phyloP scores from a whole-genome alignment of 2,888 invertebrate genomes.

The Ectobius pallidus region DNA sequence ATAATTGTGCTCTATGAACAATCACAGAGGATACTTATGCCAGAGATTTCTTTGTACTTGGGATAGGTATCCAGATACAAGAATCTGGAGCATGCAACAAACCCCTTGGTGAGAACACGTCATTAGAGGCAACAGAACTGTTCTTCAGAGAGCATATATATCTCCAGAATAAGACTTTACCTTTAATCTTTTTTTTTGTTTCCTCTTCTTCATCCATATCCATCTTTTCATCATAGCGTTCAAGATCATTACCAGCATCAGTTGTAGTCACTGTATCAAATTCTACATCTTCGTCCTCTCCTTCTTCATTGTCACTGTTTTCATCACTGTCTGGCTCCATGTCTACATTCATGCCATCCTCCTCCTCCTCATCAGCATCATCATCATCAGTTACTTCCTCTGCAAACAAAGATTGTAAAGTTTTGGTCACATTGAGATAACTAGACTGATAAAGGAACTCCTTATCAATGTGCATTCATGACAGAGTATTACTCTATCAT shows the following conservation, averaged over 20 bases:
- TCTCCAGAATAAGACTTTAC: too few relatives aligned
- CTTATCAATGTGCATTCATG: not conserved
- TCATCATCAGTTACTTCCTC: slow-evolving; percentile 58
- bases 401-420: too few relatives aligned
- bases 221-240: slow-evolving; percentile 72
- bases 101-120: too few relatives aligned
- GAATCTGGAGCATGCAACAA: too few relatives aligned
- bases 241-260: slow-evolving; percentile 69
- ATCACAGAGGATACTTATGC: too few relatives aligned
- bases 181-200: slow-evolving; percentile 74
- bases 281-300: slow-evolving; percentile 66
- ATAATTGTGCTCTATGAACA: too few relatives aligned
- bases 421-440: too few relatives aligned
- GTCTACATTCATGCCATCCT: slow-evolving; percentile 53
- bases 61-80: too few relatives aligned
- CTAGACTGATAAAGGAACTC: too few relatives aligned
- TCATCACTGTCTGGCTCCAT: slow-evolving; percentile 56
- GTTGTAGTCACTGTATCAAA: slow-evolving; percentile 67
- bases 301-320: slow-evolving; percentile 49
- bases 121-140: too few relatives aligned
- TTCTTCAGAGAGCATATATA: too few relatives aligned
- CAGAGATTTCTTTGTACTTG: too few relatives aligned
- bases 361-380: slow-evolving; percentile 58
- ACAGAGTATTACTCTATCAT: not conserved
- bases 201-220: slow-evolving; percentile 81